These are phyloP conservation scores for Cosmia trapezina DNA, from an alignment of 2,888 invertebrate genomes.

Conservation along the genomic window DNA sequence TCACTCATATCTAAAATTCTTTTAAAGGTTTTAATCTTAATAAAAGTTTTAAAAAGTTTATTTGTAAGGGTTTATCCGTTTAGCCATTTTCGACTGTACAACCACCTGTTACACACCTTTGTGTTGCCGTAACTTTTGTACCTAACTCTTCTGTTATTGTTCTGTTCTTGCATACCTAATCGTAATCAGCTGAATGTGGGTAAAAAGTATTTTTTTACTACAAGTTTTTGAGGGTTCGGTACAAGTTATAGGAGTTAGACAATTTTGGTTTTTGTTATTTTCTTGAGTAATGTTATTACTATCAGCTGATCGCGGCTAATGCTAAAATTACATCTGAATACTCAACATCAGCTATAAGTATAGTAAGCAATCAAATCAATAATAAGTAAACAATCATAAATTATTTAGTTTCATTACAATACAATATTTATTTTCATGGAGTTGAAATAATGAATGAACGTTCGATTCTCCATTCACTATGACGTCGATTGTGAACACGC, in stretches of 20 bases:
- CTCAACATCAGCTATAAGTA: neutral
- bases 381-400: neutral
- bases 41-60: constrained; percentile 9
- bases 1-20: neutral
- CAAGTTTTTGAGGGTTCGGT: constrained; percentile 12
- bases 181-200: constrained; percentile 29
- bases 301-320: constrained; percentile 17
- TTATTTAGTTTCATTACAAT: constrained; percentile 7
- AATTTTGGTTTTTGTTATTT: neutral
- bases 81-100: neutral
- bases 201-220: neutral
- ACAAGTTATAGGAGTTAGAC: constrained; percentile 18
- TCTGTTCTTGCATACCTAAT: constrained; percentile 14
- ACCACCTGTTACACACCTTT: constrained; percentile 13
- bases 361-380: constrained; percentile 23
- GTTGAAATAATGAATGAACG: constrained; percentile 38
- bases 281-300: neutral
- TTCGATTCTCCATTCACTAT: constrained; percentile 17
- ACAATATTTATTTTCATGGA: constrained; percentile 26
- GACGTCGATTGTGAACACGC: constrained; percentile 31
- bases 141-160: too few relatives aligned
- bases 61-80: neutral
- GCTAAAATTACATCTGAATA: neutral
- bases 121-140: constrained; percentile 7
- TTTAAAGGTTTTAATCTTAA: neutral